Evolutionary conservation across 23 tunicate species (phyloP).

Genomic region (Aplidium turbinatum): DNA sequence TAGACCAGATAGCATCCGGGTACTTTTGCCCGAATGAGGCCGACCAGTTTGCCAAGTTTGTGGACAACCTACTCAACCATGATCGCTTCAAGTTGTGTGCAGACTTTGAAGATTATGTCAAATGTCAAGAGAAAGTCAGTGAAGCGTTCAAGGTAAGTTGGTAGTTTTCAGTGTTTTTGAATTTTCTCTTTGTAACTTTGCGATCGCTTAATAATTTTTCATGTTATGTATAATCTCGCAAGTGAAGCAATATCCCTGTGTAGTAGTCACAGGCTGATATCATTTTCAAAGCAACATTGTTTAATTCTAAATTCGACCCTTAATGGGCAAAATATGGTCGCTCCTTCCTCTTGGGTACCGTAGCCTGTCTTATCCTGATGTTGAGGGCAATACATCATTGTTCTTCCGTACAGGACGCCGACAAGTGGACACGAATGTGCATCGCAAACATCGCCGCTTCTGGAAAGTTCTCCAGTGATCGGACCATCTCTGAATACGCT

Average conservation of each 20-base stretch:
- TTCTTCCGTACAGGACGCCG: constrained; percentile 40
- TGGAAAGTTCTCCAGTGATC: constrained; percentile 96
- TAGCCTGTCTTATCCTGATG: too few relatives aligned
- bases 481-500: constrained; percentile 89
- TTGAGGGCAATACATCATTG: too few relatives aligned
- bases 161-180: not conserved
- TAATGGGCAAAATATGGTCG: too few relatives aligned
- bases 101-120: constrained; percentile 76
- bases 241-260: too few relatives aligned
- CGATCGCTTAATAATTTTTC: too few relatives aligned
- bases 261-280: too few relatives aligned
- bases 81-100: constrained; percentile 88
- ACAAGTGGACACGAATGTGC: constrained; percentile 80
- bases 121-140: constrained; percentile 81
- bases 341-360: too few relatives aligned
- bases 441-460: constrained; percentile 87
- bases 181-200: not conserved
- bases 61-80: constrained; percentile 65
- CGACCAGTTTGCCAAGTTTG: constrained; percentile 54
- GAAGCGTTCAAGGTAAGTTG: constrained; percentile 76
- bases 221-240: too few relatives aligned
- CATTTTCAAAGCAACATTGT: too few relatives aligned
- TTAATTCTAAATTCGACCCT: too few relatives aligned
- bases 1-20: constrained; percentile 85
- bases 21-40: constrained; percentile 77